Percentiles rank a stretch among this genome's conserved stretches.
These are phyloP conservation scores for Tachina grossa DNA, from an alignment of 2,888 invertebrate genomes.

Conservation along the genomic window DNA sequence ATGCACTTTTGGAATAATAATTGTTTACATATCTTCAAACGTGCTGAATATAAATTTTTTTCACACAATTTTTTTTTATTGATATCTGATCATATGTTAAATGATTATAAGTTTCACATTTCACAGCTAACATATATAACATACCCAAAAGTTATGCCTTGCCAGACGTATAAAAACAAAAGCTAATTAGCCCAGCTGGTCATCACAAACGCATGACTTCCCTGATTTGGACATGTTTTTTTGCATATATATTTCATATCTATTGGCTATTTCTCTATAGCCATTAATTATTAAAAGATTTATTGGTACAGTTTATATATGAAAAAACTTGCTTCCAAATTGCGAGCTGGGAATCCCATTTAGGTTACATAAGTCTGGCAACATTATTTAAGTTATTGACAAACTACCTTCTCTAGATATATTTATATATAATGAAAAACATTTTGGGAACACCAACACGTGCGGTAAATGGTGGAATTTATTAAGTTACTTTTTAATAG, in stretches of 20 bases:
- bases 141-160: neutral
- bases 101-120: neutral
- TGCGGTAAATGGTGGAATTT: conserved; percentile 31
- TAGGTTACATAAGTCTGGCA: neutral
- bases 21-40: conserved; percentile 51
- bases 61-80: conserved; percentile 14
- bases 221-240: too few species aligned
- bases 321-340: too few species aligned
- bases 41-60: conserved; percentile 15
- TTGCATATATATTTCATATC: too few species aligned
- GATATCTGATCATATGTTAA: conserved; percentile 41
- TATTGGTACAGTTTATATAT: too few species aligned
- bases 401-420: conserved; percentile 27
- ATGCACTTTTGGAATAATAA: conserved; percentile 29
- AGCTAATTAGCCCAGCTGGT: too few species aligned
- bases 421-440: neutral
- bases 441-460: conserved; percentile 47
- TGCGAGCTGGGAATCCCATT: too few species aligned
- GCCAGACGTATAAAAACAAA: conserved; percentile 5
- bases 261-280: too few species aligned
- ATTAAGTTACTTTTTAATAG: neutral
- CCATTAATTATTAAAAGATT: too few species aligned
- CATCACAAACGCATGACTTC: too few species aligned
- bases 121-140: neutral
- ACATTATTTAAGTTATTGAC: neutral